These are phyloP conservation scores for Limnephilus rhombicus DNA, from an alignment of 2,888 invertebrate species.

Conservation along the genomic window DNA sequence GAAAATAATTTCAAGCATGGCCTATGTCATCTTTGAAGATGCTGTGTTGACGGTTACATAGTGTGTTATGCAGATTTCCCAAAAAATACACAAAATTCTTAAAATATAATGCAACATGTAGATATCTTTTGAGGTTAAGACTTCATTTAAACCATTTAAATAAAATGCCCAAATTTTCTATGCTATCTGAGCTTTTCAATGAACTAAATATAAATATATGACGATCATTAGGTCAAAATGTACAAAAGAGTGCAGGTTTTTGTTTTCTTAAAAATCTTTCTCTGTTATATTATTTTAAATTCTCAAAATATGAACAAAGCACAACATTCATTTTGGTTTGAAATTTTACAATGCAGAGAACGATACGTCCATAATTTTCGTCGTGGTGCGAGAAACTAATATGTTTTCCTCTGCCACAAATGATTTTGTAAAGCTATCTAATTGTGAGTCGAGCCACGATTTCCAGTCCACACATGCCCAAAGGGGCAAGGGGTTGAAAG, in stretches of 20 bases:
- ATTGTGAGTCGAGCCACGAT: slow-evolving; percentile 5
- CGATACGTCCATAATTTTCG: not conserved
- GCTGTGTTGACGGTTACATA: too few relatives aligned
- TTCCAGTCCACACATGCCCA: not conserved
- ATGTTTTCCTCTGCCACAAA: not conserved
- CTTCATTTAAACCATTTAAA: too few relatives aligned
- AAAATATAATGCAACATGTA: too few relatives aligned
- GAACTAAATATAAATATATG: too few relatives aligned
- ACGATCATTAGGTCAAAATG: not conserved
- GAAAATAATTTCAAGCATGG: too few relatives aligned
- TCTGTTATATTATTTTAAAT: too few relatives aligned
- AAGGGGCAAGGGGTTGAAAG: not conserved
- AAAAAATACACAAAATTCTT: too few relatives aligned
- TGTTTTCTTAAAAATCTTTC: not conserved
- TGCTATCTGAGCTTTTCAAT: too few relatives aligned
- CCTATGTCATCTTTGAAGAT: too few relatives aligned
- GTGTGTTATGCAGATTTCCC: too few relatives aligned
- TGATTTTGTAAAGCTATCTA: slow-evolving; percentile 3
- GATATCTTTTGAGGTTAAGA: too few relatives aligned
- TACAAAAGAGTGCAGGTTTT: not conserved
- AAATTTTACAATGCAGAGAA: not conserved
- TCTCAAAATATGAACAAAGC: not conserved
- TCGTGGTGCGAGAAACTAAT: not conserved
- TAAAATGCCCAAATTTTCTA: too few relatives aligned
- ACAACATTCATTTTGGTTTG: not conserved